Evolutionary conservation across 2,113 vertebrate genomes (phyloP).

Genomic region (Acanthisitta chloris): DNA sequence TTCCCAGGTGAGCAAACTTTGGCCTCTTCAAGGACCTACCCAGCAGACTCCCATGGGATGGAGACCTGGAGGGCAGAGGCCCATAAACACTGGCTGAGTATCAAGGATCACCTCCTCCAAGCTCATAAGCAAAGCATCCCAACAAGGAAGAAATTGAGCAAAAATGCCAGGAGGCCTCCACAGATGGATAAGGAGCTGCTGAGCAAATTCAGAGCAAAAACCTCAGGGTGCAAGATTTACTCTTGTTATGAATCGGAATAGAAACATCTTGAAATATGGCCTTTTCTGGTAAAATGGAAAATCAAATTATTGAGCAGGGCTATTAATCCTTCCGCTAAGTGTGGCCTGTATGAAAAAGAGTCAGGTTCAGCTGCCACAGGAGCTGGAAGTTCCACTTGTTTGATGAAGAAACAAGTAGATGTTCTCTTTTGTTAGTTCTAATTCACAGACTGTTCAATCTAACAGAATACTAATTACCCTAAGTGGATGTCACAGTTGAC

Average conservation of each 20-base stretch:
- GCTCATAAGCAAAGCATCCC: too few species aligned
- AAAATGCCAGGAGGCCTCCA: too few species aligned
- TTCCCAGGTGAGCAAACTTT: too few species aligned
- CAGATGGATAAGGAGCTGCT: too few species aligned
- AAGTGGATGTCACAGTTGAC: constrained; percentile 66
- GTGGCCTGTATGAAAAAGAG: not conserved
- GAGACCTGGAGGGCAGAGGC: too few species aligned
- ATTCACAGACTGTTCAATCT: constrained; percentile 56
- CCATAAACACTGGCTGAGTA: too few species aligned
- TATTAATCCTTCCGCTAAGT: not conserved
- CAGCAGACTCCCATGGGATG: too few species aligned
- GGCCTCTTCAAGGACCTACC: too few species aligned
- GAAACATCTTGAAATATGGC: not conserved
- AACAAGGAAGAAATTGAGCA: too few species aligned
- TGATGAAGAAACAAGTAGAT: not conserved
- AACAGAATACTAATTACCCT: constrained; percentile 70
- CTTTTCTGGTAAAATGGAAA: not conserved
- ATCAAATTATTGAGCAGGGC: not conserved
- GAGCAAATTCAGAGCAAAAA: too few species aligned
- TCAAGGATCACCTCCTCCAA: too few species aligned
- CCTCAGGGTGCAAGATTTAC: too few species aligned
- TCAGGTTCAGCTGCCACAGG: not conserved
- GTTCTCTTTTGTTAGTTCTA: constrained; percentile 49
- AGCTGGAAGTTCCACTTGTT: not conserved
- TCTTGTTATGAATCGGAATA: not conserved